Evolutionary conservation across 2,888 invertebrate genomes (phyloP).

Genomic region (Seira musarum): DNA sequence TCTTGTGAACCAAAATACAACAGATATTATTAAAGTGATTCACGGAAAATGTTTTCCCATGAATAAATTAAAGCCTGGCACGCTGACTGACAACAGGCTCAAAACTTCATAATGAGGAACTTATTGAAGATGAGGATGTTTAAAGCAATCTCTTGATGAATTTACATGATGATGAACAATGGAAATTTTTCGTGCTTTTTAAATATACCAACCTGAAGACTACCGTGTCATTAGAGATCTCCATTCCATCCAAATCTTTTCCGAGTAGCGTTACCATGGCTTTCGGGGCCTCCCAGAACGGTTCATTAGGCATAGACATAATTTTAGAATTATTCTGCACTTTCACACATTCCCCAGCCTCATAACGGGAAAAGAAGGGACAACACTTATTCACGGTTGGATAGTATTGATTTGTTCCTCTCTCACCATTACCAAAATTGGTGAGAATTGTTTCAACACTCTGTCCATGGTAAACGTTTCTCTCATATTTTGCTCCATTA

Average conservation of each 20-base stretch:
- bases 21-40: no score
- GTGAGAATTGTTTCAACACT: constrained; percentile 37
- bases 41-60: no score
- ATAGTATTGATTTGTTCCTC: constrained; percentile 32
- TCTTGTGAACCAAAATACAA: no score
- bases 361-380: constrained; percentile 64
- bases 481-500: no score
- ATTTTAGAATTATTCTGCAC: constrained; percentile 37
- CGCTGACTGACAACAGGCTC: no score
- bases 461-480: constrained; percentile 41
- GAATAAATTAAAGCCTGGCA: no score
- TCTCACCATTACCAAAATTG: not conserved
- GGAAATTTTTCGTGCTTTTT: no score
- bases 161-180: no score
- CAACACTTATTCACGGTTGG: constrained; percentile 68
- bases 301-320: constrained; percentile 48
- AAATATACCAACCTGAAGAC: constrained; percentile 63
- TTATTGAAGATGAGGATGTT: no score
- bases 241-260: constrained; percentile 60
- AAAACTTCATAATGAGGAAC: no score
- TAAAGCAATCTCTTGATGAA: no score
- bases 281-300: constrained; percentile 64
- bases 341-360: constrained; percentile 65
- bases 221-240: constrained; percentile 63
- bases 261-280: constrained; percentile 60